A percentile compares a stretch with the other conserved stretches of the same genome.
phyloP scores from a whole-genome alignment of 2,113 vertebrate genomes.

The Notarius quadriscutis region DNA sequence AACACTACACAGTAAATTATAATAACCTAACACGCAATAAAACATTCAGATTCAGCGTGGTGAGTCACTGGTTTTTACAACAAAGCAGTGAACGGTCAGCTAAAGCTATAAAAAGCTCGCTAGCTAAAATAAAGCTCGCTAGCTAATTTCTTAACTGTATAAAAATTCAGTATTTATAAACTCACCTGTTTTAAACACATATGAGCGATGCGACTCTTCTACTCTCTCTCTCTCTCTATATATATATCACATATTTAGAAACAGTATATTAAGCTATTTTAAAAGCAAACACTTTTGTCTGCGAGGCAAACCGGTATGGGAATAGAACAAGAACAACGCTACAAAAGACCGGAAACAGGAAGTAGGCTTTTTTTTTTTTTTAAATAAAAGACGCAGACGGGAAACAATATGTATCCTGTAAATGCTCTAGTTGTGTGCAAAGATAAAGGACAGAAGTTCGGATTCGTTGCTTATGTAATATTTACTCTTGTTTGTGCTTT shows the following conservation, averaged over 20 bases:
- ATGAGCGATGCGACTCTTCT: background rate
- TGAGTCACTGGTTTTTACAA: background rate
- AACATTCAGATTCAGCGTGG: background rate
- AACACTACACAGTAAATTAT: background rate
- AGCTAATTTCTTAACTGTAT: background rate
- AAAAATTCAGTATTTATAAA: background rate
- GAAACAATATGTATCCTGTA: background rate
- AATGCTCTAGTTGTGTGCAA: background rate
- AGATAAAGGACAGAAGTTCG: too few species aligned
- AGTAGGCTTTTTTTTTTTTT: background rate
- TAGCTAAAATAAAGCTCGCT: background rate
- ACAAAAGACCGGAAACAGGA: constrained; percentile 1
- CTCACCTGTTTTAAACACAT: background rate
- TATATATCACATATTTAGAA: background rate
- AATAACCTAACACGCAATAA: background rate
- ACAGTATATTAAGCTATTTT: background rate
- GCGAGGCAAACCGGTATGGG: background rate
- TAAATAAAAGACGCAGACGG: background rate
- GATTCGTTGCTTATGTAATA: background rate
- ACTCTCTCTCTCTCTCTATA: too few species aligned
- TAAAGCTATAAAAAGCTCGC: background rate
- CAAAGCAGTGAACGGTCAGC: background rate
- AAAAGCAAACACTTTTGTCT: background rate
- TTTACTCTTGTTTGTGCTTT: background rate
- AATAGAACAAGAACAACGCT: background rate